Evolutionary conservation across 2,888 invertebrate genomes (phyloP).

Genomic region (Patella depressa): DNA sequence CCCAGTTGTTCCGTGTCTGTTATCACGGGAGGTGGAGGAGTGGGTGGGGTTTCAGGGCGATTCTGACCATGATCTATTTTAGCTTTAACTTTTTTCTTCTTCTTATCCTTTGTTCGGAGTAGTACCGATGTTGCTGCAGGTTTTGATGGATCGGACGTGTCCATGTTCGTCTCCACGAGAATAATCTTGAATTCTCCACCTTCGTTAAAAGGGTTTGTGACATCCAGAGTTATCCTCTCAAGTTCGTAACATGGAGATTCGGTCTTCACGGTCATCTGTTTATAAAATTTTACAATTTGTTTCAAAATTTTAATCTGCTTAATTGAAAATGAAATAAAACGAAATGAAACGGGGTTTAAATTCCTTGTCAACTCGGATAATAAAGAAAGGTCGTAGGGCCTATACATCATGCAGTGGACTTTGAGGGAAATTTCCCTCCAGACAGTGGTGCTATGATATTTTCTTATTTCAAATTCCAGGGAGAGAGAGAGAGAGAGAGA

Average conservation of each 20-base stretch:
- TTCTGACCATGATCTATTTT: slow-evolving; percentile 60
- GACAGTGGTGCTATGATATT: too few species aligned
- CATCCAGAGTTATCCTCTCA: slow-evolving; percentile 56
- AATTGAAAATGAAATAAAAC: too few species aligned
- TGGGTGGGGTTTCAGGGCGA: slow-evolving; percentile 52
- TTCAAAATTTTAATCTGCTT: too few species aligned
- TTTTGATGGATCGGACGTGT: slow-evolving; percentile 45
- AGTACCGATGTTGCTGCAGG: slow-evolving; percentile 30
- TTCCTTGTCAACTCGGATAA: too few species aligned
- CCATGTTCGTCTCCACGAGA: slow-evolving; percentile 61
- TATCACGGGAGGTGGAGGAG: slow-evolving; percentile 42
- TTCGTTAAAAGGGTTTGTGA: slow-evolving; percentile 68
- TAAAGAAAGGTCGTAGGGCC: too few species aligned
- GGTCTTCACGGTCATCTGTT: slow-evolving; percentile 59
- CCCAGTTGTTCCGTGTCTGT: slow-evolving; percentile 30
- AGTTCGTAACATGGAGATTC: slow-evolving; percentile 69
- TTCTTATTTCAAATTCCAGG: too few species aligned
- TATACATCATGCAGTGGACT: too few species aligned
- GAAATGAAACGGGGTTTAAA: too few species aligned
- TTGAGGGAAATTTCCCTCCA: too few species aligned
- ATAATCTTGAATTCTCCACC: slow-evolving; percentile 65
- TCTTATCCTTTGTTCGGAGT: slow-evolving; percentile 51
- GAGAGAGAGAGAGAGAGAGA: too few species aligned
- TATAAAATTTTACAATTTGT: too few species aligned
- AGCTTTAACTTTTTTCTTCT: slow-evolving; percentile 52